A percentile compares a stretch with the other conserved stretches of the same genome.
phyloP scores from a whole-genome alignment of 2,797 vertebrate species.

The Dryobates pubescens region DNA sequence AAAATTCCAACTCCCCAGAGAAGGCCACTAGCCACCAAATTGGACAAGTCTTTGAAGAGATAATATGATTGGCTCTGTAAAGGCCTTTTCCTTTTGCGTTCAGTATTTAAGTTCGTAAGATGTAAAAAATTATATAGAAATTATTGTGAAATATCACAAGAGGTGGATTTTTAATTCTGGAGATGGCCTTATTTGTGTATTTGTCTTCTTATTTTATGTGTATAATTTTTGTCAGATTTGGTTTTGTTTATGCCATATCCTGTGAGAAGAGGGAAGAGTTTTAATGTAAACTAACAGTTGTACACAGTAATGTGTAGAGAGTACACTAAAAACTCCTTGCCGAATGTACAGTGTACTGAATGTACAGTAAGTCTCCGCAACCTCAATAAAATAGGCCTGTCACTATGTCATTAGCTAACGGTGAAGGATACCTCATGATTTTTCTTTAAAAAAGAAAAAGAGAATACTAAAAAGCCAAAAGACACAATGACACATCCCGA shows the following conservation, averaged over 20 bases:
- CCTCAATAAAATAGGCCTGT: constrained; percentile 79
- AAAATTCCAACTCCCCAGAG: constrained; percentile 97
- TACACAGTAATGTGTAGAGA: constrained; percentile 83
- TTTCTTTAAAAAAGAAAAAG: constrained; percentile 65
- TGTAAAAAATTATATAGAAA: constrained; percentile 98
- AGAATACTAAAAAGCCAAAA: constrained; percentile 82
- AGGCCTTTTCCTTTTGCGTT: constrained; percentile 80
- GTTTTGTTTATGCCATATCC: constrained; percentile 82
- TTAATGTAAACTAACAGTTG: constrained; percentile 85
- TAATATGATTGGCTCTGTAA: constrained; percentile 82
- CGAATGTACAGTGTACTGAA: constrained; percentile 89
- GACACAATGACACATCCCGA: constrained; percentile 74
- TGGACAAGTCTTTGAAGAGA: constrained; percentile 92
- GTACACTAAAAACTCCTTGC: constrained; percentile 83
- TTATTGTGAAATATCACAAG: constrained; percentile 91
- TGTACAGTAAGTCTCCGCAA: constrained; percentile 87
- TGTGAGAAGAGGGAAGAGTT: constrained; percentile 80
- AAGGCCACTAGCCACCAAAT: constrained; percentile 89
- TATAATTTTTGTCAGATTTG: constrained; percentile 85
- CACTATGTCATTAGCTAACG: constrained; percentile 78
- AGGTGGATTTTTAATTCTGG: constrained; percentile 89
- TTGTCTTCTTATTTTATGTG: constrained; percentile 95
- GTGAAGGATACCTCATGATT: constrained; percentile 88
- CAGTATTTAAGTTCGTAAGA: constrained; percentile 91
- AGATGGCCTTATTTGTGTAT: constrained; percentile 93